phyloP scores from a whole-genome alignment of 2,888 invertebrate species.

The Phragmatobia fuliginosa region DNA sequence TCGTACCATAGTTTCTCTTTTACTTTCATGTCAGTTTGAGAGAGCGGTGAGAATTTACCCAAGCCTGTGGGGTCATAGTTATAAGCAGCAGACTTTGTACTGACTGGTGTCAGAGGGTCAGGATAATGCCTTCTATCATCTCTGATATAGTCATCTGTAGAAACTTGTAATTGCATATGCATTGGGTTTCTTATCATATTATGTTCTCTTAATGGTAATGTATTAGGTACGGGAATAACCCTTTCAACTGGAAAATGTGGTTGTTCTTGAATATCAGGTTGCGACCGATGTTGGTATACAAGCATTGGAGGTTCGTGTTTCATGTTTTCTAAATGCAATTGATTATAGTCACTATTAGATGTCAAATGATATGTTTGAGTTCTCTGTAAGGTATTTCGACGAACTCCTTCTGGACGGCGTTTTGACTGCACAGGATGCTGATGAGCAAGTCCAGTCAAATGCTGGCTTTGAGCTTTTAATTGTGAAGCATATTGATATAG shows the following conservation, averaged over 20 bases:
- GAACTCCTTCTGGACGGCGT: conserved; percentile 70
- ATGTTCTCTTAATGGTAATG: conserved; percentile 77
- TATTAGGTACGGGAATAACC: conserved; percentile 71
- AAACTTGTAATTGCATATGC: conserved; percentile 78
- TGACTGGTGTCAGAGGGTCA: conserved; percentile 77
- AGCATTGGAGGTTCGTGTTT: conserved; percentile 69
- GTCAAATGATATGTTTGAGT: conserved; percentile 84
- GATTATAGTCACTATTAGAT: conserved; percentile 82
- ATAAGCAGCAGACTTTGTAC: conserved; percentile 78
- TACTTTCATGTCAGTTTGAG: conserved; percentile 74
- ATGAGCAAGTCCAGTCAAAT: conserved; percentile 73
- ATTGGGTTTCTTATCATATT: conserved; percentile 74
- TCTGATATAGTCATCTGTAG: conserved; percentile 75
- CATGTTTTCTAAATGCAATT: conserved; percentile 76
- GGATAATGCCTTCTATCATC: conserved; percentile 71
- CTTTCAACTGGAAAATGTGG: conserved; percentile 71
- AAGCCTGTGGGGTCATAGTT: conserved; percentile 79
- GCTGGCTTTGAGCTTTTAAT: conserved; percentile 80
- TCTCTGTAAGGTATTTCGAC: conserved; percentile 79
- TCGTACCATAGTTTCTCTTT: conserved; percentile 90
- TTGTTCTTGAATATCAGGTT: conserved; percentile 78
- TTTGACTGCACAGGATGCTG: conserved; percentile 77
- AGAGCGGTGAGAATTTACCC: conserved; percentile 79
- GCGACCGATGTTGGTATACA: conserved; percentile 77
- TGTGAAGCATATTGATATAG: conserved; percentile 84